Evolutionary conservation across 1,140 invertebrate genomes (phyloP).

Genomic region (Agrilus planipennis): DNA sequence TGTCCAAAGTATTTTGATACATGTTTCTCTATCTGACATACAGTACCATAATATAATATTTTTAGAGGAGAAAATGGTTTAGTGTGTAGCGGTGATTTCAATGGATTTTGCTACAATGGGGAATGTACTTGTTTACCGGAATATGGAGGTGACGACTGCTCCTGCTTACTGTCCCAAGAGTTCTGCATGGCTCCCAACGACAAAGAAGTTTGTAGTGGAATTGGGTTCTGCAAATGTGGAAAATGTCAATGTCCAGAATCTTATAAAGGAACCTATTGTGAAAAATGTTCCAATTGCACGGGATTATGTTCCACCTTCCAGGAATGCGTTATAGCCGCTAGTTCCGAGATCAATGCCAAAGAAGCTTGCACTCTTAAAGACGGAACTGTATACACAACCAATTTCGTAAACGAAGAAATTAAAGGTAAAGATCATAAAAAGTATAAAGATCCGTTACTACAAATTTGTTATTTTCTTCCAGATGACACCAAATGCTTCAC

Average conservation of each 20-base stretch:
- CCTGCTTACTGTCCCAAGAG: constrained; percentile 13
- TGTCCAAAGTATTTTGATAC: constrained; percentile 2
- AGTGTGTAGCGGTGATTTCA: constrained; percentile 17
- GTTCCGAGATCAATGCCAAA: neutral
- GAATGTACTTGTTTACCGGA: constrained; percentile 17
- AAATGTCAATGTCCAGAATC: constrained; percentile 15
- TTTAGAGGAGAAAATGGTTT: neutral
- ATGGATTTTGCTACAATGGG: constrained; percentile 21
- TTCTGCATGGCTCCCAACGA: constrained; percentile 14
- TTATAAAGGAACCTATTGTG: constrained; percentile 21
- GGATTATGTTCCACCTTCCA: constrained; percentile 15
- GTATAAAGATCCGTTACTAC: no score
- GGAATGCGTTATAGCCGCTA: constrained; percentile 6
- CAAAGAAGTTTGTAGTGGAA: constrained; percentile 15
- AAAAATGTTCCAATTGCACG: constrained; percentile 14
- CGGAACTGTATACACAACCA: neutral
- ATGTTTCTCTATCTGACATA: neutral
- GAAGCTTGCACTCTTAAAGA: constrained; percentile 1
- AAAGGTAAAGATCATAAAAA: neutral
- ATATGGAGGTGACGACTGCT: constrained; percentile 19
- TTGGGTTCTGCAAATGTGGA: constrained; percentile 23
- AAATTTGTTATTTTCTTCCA: no score
- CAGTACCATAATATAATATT: no score
- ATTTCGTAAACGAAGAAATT: neutral
- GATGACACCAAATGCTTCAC: constrained; percentile 3